Base-by-base conservation (phyloP, 2,888 invertebrate genomes). In the Lordiphosa fenestrarum region DNA sequence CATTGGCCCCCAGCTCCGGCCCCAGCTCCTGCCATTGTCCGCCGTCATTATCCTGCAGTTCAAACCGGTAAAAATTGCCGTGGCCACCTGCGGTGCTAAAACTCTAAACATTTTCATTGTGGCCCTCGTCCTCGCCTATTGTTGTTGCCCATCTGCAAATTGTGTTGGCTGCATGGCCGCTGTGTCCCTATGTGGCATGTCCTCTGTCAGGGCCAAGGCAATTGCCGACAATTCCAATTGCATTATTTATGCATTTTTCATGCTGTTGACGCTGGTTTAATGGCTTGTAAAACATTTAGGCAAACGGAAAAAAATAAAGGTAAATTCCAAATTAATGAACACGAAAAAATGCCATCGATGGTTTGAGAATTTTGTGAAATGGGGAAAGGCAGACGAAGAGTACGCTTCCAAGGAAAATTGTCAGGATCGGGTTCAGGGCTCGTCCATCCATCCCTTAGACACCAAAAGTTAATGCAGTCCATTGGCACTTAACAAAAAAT, bases 51-150 rank as follows among this genome's bases (percentile, higher is more conserved):
- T 73, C 84, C 77, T 81, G 65, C 73, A 53, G 60, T 44, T 53
- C 51, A 19, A 10, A 62, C 47, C 52, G 61, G 40, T 42, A 44
- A 36, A 30, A 12, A 48, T 13, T 7, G 36, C 19, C 63, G 64
- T 64, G 73, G 44, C 82, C 77, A 84, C 82, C 84, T 84, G 73
- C 78, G 53, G 78, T 48, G 74, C 66, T 69, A 73, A 76, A 74
- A 68, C 40, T 41, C 73, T 74, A 77, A 74, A 74, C 74, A 73
- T 66, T 73, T 61, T 57, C 61, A 59, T 49, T 54, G 23, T 49
- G 38, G 7, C 38, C 37, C 37, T 23, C 23, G 44, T 30, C 33
- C 37, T 23, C 23, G 44, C 15, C 33, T 39, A 59, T 36, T 48
- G 25, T 35, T 46, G 55, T 47, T 61, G 60, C 37, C 53, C 59